Conservation (phyloP, 1,140 invertebrate species). For the Cepaea nemoralis region DNA sequence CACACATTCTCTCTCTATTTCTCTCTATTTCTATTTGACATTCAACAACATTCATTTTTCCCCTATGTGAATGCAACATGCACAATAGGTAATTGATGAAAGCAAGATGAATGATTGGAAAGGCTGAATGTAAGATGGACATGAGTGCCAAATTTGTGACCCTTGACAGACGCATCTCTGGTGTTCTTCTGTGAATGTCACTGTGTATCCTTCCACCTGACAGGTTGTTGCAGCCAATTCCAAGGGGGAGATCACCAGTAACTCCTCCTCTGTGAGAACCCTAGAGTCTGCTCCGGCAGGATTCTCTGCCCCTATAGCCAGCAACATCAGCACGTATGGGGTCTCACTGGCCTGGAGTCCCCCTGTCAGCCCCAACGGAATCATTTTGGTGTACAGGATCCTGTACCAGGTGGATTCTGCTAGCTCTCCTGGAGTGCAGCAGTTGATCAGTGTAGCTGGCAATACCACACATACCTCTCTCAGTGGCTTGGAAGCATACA, state of each 20-base stretch:
- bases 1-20: too few relatives aligned
- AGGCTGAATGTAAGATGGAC: too few relatives aligned
- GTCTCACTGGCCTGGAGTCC: slow-evolving; percentile 57
- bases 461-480: slow-evolving; percentile 49
- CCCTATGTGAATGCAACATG: too few relatives aligned
- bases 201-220: too few relatives aligned
- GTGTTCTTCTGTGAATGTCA: too few relatives aligned
- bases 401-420: slow-evolving; percentile 46
- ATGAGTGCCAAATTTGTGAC: too few relatives aligned
- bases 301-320: slow-evolving; percentile 55
- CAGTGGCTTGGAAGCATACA: slow-evolving; percentile 66
- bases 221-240: slow-evolving; percentile 63
- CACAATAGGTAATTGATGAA: too few relatives aligned
- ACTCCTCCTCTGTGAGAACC: slow-evolving; percentile 60
- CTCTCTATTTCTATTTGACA: too few relatives aligned
- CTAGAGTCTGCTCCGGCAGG: slow-evolving; percentile 57
- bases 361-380: slow-evolving; percentile 65
- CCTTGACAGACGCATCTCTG: too few relatives aligned
- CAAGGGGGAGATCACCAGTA: slow-evolving; percentile 56
- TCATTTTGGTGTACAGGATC: slow-evolving; percentile 63
- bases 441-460: slow-evolving; percentile 49
- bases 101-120: too few relatives aligned
- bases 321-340: slow-evolving; percentile 55
- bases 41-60: too few relatives aligned
- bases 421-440: slow-evolving; percentile 43